Conservation (phyloP, 2,888 invertebrate species). For the Pyrochroa serraticornis region DNA sequence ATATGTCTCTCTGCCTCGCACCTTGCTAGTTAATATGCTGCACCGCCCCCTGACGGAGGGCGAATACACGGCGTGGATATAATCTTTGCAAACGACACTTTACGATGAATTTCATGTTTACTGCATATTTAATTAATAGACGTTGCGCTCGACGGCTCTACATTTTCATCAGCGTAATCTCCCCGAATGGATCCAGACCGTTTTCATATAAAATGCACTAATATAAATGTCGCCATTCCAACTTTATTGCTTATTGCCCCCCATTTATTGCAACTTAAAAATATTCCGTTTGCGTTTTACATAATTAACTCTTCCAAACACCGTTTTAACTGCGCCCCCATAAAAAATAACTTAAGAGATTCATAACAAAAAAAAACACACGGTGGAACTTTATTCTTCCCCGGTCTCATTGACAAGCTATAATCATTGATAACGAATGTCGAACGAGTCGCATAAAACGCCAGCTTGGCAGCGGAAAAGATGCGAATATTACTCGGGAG, state of each 20-base stretch:
- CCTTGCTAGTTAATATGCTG: conserved; percentile 53
- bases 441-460: conserved; percentile 50
- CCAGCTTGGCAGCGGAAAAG: conserved; percentile 46
- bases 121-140: conserved; percentile 57
- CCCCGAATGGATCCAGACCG: conserved; percentile 27
- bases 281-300: conserved; percentile 25
- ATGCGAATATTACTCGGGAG: conserved; percentile 56
- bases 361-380: conserved; percentile 12
- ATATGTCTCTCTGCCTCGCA: conserved; percentile 45
- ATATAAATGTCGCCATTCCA: conserved; percentile 34
- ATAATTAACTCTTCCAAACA: conserved; percentile 29
- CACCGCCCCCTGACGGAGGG: conserved; percentile 39
- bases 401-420: conserved; percentile 49
- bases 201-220: conserved; percentile 34
- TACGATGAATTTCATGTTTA: conserved; percentile 55
- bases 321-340: no score
- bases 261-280: conserved; percentile 32
- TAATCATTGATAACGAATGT: conserved; percentile 55
- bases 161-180: conserved; percentile 45
- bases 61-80: conserved; percentile 45
- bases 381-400: conserved; percentile 6
- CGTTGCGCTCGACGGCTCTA: conserved; percentile 33
- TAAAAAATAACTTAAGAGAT: conserved; percentile 14
- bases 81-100: conserved; percentile 52
- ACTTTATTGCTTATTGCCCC: conserved; percentile 32